A percentile compares a stretch with the other conserved stretches of the same genome.
Evolutionary conservation across 2,797 vertebrate species (phyloP).

Genomic region (Darevskia nairensis): DNA sequence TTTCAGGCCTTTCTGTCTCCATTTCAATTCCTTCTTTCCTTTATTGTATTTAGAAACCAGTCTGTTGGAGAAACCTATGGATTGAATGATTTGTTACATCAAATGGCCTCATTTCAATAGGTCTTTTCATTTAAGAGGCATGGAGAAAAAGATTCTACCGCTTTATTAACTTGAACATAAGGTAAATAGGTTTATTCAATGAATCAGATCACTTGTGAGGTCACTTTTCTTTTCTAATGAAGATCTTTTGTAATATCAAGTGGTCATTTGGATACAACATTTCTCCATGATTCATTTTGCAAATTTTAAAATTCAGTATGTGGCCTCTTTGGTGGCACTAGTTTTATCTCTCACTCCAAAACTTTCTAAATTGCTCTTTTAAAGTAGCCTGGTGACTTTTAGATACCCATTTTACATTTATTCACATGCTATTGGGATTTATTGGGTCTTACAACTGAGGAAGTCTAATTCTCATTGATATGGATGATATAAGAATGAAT

Average conservation of each 20-base stretch:
- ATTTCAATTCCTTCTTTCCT: constrained; percentile 21
- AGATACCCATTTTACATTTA: not conserved
- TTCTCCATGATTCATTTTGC: not conserved
- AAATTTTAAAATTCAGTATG: not conserved
- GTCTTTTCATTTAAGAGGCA: not conserved
- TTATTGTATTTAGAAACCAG: constrained; percentile 40
- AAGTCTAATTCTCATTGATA: not conserved
- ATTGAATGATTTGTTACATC: not conserved
- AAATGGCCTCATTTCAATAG: not conserved
- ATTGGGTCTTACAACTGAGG: not conserved
- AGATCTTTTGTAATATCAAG: not conserved
- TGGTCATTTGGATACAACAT: not conserved
- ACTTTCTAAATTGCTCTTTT: constrained; percentile 3
- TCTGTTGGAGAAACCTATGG: constrained; percentile 2
- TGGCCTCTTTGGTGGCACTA: not conserved
- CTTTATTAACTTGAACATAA: not conserved
- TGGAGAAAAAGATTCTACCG: not conserved
- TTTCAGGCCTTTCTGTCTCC: constrained; percentile 20
- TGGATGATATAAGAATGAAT: not conserved
- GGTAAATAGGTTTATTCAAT: constrained; percentile 7
- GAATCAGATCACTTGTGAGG: not conserved
- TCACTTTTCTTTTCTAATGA: not conserved
- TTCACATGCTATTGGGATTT: not conserved
- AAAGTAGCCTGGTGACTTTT: not conserved
- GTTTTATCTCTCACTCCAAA: not conserved